A percentile compares a stretch with the other conserved stretches of the same genome.
phyloP scores from a whole-genome alignment of 1,140 invertebrate species.

The Danaus plexippus region DNA sequence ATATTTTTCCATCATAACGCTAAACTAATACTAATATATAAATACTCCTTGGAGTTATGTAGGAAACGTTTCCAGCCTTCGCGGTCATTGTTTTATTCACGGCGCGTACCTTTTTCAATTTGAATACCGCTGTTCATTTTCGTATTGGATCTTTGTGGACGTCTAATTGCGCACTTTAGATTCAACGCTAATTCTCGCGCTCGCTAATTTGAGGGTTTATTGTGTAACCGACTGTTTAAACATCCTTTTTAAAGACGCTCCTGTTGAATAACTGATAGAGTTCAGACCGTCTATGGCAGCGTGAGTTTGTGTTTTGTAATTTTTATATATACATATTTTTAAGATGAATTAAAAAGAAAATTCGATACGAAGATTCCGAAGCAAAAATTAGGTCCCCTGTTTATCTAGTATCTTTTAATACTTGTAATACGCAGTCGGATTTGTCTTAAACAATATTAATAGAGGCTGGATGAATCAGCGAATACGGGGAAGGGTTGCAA shows the following conservation, averaged over 20 bases:
- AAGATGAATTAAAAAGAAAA: too few relatives aligned
- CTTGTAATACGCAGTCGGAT: conserved; percentile 54
- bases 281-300: not conserved
- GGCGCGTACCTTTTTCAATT: conserved; percentile 66
- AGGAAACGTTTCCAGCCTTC: not conserved
- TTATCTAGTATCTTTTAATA: conserved; percentile 31
- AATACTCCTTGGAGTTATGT: too few relatives aligned
- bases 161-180: conserved; percentile 67
- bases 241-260: conserved; percentile 51
- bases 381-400: too few relatives aligned
- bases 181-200: conserved; percentile 64
- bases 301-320: conserved; percentile 3
- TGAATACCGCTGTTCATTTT: conserved; percentile 68
- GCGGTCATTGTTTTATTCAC: conserved; percentile 58
- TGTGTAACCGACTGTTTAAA: conserved; percentile 49
- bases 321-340: too few relatives aligned
- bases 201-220: conserved; percentile 67
- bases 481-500: conserved; percentile 38
- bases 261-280: conserved; percentile 54
- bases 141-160: conserved; percentile 63
- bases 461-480: conserved; percentile 54
- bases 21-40: too few relatives aligned
- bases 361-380: too few relatives aligned
- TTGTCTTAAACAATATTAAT: conserved; percentile 68
- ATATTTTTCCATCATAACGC: too few relatives aligned